These are phyloP conservation scores for Champsocephalus esox DNA, from an alignment of 2,797 vertebrate species.

Conservation along the genomic window DNA sequence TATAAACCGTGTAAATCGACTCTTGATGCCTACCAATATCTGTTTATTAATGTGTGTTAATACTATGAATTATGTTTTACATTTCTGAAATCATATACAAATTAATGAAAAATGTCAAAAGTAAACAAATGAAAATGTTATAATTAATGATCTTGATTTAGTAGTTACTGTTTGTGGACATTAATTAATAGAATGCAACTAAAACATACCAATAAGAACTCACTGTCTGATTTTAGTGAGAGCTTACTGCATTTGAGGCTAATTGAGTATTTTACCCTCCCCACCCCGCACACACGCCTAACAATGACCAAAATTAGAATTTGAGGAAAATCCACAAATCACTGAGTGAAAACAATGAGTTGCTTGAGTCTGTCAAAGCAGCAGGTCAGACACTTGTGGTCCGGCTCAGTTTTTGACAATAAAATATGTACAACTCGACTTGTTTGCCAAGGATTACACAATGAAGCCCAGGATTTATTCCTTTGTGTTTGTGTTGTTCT, in stretches of 20 bases:
- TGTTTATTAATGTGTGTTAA: background rate
- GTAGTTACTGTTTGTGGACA: background rate
- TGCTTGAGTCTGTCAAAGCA: constrained; percentile 2
- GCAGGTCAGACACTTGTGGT: constrained; percentile 10
- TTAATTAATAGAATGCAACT: background rate
- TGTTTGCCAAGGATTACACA: constrained; percentile 33
- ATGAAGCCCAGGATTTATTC: constrained; percentile 22
- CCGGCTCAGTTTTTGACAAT: constrained; percentile 17
- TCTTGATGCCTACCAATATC: background rate
- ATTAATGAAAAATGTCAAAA: background rate
- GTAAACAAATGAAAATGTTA: background rate
- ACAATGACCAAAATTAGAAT: background rate
- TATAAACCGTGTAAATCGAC: background rate
- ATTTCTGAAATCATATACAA: background rate
- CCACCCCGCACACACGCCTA: background rate
- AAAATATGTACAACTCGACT: constrained; percentile 19
- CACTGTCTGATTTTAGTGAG: too few relatives aligned
- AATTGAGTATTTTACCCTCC: background rate
- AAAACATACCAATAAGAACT: background rate
- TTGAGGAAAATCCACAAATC: background rate
- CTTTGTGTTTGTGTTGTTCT: constrained; percentile 20
- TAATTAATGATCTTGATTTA: background rate
- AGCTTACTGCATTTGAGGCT: background rate
- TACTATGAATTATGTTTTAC: background rate
- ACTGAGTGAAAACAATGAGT: background rate